Percentiles rank a stretch among this genome's conserved stretches.
Conservation (phyloP, 2,113 vertebrate genomes). For the Empidonax traillii region DNA sequence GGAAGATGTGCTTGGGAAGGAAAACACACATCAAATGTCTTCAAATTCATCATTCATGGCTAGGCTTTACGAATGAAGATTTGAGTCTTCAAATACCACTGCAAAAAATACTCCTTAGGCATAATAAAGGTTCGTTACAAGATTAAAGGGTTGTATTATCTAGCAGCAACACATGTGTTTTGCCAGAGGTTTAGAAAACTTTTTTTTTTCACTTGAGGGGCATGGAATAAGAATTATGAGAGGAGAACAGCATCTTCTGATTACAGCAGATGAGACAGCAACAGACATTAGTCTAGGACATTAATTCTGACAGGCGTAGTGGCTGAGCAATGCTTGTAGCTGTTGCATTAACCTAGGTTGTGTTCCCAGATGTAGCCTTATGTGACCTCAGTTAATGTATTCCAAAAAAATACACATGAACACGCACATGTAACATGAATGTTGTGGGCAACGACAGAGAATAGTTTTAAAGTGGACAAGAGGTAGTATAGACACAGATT, state of each 20-base stretch:
- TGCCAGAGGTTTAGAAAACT: neutral
- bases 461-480: neutral
- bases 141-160: neutral
- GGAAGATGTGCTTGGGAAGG: neutral
- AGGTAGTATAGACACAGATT: neutral
- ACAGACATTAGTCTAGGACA: neutral
- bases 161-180: neutral
- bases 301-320: neutral
- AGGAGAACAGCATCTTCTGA: neutral
- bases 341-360: neutral
- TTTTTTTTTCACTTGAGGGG: neutral
- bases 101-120: neutral
- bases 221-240: neutral
- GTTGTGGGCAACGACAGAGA: neutral
- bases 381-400: neutral
- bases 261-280: neutral
- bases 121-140: neutral
- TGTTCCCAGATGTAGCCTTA: neutral
- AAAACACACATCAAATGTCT: neutral
- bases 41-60: neutral
- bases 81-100: neutral
- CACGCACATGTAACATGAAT: neutral
- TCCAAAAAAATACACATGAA: neutral
- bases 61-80: too few relatives aligned
- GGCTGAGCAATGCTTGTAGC: neutral